Percentiles rank a stretch among this genome's conserved stretches.
Conservation (phyloP, 2,797 vertebrate species). For the Phataginus tetradactyla region DNA sequence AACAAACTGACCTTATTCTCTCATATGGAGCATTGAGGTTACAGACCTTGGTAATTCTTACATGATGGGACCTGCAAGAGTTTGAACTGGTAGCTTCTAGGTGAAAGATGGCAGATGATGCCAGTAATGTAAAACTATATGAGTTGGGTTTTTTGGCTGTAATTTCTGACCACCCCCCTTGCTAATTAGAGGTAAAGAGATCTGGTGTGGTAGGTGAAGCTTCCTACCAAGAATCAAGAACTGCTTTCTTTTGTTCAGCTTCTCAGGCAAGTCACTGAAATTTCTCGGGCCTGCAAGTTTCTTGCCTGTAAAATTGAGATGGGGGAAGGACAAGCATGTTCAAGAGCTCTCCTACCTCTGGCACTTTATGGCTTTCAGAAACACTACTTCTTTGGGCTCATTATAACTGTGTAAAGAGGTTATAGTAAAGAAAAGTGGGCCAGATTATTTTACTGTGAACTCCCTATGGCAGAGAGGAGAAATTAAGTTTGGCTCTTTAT, state of each 20-base stretch:
- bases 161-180: background rate
- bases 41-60: background rate
- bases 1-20: background rate
- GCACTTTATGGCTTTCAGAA: background rate
- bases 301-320: background rate
- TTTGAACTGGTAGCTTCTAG: slow-evolving; percentile 13
- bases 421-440: background rate
- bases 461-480: background rate
- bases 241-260: background rate
- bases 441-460: background rate
- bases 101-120: background rate
- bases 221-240: background rate
- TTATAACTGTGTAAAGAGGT: background rate
- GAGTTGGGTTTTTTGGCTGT: background rate
- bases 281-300: background rate
- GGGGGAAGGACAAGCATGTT: background rate
- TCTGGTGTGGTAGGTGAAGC: background rate
- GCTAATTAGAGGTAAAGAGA: background rate
- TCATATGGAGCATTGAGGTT: background rate
- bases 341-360: background rate
- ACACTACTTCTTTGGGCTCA: background rate
- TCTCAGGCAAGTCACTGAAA: background rate
- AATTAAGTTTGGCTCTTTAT: background rate
- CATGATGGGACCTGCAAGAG: background rate
- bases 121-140: background rate